Evolutionary conservation across 2,888 invertebrate genomes (phyloP).

Genomic region (Meta bourneti): DNA sequence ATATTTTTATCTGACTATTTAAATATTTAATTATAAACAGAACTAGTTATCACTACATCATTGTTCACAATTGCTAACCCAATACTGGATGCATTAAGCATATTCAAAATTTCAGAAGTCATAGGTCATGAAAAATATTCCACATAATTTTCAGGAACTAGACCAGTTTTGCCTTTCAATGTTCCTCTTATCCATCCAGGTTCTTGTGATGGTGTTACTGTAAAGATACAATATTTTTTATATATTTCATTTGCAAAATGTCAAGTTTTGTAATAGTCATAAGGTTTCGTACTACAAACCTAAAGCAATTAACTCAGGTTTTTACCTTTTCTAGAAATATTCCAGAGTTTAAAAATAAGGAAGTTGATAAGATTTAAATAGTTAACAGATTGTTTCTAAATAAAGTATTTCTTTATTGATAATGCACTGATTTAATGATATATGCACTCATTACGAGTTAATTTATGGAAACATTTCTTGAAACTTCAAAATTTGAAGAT

Average conservation of each 20-base stretch:
- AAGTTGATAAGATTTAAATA: too few relatives aligned
- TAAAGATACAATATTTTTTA: constrained; percentile 26
- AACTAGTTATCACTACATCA: constrained; percentile 40
- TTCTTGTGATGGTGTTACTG: constrained; percentile 94
- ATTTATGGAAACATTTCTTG: too few relatives aligned
- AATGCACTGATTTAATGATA: too few relatives aligned
- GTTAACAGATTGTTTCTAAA: too few relatives aligned
- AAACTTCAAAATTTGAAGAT: too few relatives aligned
- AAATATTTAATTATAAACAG: constrained; percentile 32
- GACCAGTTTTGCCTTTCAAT: constrained; percentile 93
- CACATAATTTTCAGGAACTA: constrained; percentile 88
- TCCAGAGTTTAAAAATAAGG: background rate
- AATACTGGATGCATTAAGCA: constrained; percentile 7
- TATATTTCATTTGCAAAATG: background rate
- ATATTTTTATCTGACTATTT: constrained; percentile 1
- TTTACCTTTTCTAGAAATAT: background rate
- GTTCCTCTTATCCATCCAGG: constrained; percentile 99
- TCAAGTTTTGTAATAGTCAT: too few relatives aligned
- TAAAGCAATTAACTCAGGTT: background rate
- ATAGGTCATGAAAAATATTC: constrained; percentile 60
- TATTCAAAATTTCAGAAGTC: background rate
- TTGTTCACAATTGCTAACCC: constrained; percentile 27
- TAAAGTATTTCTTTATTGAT: too few relatives aligned
- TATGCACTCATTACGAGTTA: too few relatives aligned
- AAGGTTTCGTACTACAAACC: too few relatives aligned